Evolutionary conservation across 1,140 invertebrate species (phyloP).

Genomic region (Trypoxylus dichotomus): DNA sequence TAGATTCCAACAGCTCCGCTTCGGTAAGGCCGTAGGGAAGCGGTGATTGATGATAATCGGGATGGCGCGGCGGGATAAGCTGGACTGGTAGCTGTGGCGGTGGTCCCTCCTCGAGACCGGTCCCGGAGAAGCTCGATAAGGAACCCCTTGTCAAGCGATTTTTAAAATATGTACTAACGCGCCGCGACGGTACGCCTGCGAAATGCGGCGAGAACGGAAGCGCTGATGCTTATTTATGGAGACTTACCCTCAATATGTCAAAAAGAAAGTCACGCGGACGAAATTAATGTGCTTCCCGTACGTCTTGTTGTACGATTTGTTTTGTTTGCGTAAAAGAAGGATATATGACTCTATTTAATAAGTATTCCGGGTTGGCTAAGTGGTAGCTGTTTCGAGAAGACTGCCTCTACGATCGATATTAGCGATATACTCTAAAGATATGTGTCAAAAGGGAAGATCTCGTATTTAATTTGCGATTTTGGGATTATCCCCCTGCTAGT

Average conservation of each 20-base stretch:
- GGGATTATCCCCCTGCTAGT: too few species aligned
- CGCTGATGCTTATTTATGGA: not conserved
- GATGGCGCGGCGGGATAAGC: not conserved
- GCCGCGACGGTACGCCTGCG: not conserved
- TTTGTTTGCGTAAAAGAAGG: not conserved
- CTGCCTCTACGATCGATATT: too few species aligned
- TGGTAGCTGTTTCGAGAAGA: too few species aligned
- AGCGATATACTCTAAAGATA: too few species aligned
- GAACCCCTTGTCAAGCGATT: constrained; percentile 20
- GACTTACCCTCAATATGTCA: constrained; percentile 23
- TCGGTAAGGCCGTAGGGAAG: not conserved
- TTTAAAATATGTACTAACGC: constrained; percentile 18
- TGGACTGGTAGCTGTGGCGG: not conserved
- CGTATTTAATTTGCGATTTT: too few species aligned
- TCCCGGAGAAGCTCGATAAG: not conserved
- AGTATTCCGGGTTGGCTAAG: not conserved
- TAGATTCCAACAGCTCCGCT: not conserved
- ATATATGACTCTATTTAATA: constrained; percentile 11
- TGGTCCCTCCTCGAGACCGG: not conserved
- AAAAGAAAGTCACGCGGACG: not conserved
- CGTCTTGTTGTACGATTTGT: not conserved
- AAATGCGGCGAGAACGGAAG: not conserved
- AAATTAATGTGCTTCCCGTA: constrained; percentile 10
- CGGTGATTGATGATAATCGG: not conserved
- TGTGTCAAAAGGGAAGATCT: too few species aligned